Base-by-base conservation (phyloP, 2,888 invertebrate genomes). In the Timema podura region DNA sequence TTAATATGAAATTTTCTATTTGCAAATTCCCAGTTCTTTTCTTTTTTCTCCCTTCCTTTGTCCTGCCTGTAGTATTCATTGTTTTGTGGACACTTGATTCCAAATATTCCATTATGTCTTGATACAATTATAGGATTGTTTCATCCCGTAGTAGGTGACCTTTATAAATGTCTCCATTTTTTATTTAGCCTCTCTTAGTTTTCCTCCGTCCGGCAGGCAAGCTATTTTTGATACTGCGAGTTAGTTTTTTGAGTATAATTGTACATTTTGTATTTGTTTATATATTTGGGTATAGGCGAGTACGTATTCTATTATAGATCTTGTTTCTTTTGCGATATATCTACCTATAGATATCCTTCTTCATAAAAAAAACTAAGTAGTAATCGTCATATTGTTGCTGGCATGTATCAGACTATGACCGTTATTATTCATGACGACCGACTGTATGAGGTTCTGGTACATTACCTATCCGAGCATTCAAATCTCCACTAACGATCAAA, bases 291-390 rank as follows among this genome's bases (percentile, higher is more conserved):
- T 59, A 59, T 59, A 5, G 15, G 30, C 59, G 15, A 59, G 15
- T 59, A 59, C 59, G 30, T 59, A 5, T 13, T 59, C 59, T 13
- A 59, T 59, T 59, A 59, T 10, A 10, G 15, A 59, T 59, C 59
- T 59, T 16, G 15, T 15, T 30, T 59, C 59, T 10, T 13, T 30
- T 59, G 30, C 3, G 15, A 15, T 30, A 59, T 15, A 30, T 59
- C 16, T 13, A 59, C 15, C 30, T 59, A 59, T 59, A 30, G 10
- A 59, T 13, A 15, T 59, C 59, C 5, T 59, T 59, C 59, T 59
- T 59, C 3, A 30, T 30, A 30, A 30, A 30, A 30, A 30, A 30
- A 30, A 30, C 30, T 30, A 30, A 30, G 2, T 13, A 15, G 59
- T 10, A 15, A 59, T 16, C 10, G 3, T 59, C 15, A 59, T 10